Conservation (phyloP, 2,797 vertebrate species). For the Coranthus polyacanthus region DNA sequence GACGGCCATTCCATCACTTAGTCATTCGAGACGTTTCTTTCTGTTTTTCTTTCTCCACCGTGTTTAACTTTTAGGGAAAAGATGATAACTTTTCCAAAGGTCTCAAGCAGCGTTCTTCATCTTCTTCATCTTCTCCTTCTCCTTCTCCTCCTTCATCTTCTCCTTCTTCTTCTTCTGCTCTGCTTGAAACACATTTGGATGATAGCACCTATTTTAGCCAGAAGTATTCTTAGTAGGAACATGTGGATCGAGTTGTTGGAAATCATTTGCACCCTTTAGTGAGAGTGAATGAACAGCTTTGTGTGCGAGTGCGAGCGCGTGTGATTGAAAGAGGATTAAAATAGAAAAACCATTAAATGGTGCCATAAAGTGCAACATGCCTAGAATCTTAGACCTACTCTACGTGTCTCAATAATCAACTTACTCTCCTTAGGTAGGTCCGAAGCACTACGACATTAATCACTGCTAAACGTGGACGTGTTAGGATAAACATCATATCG, state of each 20-base stretch:
- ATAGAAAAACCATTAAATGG: constrained; percentile 65
- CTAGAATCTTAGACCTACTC: constrained; percentile 54
- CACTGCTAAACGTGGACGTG: constrained; percentile 68
- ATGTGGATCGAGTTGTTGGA: constrained; percentile 28
- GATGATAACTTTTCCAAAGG: constrained; percentile 28
- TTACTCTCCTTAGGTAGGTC: constrained; percentile 58
- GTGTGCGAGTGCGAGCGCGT: constrained; percentile 15
- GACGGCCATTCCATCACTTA: constrained; percentile 60
- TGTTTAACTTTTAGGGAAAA: constrained; percentile 27
- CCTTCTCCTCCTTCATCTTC: too few species aligned
- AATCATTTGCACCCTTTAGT: constrained; percentile 51
- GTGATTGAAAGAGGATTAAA: constrained; percentile 23
- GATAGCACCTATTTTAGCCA: constrained; percentile 49
- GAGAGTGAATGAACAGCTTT: constrained; percentile 23
- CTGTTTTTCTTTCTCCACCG: constrained; percentile 20
- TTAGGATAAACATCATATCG: constrained; percentile 46
- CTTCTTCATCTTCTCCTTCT: too few species aligned
- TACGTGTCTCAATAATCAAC: constrained; percentile 53
- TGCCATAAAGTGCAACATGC: constrained; percentile 71
- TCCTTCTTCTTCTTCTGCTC: not conserved
- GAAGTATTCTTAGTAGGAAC: constrained; percentile 48
- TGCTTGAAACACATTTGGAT: constrained; percentile 40
- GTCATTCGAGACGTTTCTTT: constrained; percentile 44
- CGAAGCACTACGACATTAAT: constrained; percentile 64
- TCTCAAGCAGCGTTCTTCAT: constrained; percentile 45